Conservation (phyloP, 2,113 vertebrate species). For the Lampris incognitus region DNA sequence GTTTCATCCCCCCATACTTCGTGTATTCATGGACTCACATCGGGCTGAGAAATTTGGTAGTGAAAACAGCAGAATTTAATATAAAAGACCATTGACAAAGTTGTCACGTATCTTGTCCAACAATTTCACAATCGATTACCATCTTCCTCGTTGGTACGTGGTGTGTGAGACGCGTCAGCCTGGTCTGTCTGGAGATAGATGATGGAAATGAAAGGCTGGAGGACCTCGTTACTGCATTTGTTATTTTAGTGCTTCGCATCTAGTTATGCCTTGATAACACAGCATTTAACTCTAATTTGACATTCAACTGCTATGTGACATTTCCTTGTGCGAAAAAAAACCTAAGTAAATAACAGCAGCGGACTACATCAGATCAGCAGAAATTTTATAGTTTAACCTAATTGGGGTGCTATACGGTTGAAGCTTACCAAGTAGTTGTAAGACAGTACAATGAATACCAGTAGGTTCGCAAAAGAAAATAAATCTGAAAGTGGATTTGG, state of each 20-base stretch:
- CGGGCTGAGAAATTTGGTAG: slow-evolving; percentile 20
- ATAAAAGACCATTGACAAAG: no score
- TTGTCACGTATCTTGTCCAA: slow-evolving; percentile 14
- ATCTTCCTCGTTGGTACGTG: no score
- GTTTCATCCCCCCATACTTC: neutral
- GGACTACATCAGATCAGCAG: no score
- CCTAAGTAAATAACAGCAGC: no score
- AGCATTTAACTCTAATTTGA: neutral
- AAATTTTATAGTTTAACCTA: neutral
- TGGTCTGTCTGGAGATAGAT: neutral
- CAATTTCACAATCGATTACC: neutral
- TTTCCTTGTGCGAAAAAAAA: no score
- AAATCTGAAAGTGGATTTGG: no score
- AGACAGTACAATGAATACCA: no score
- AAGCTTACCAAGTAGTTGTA: no score
- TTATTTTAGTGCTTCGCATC: neutral
- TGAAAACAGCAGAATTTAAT: slow-evolving; percentile 9
- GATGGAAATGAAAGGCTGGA: neutral
- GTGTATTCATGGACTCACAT: slow-evolving; percentile 26
- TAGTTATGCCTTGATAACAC: neutral
- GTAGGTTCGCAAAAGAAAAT: no score
- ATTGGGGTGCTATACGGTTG: neutral
- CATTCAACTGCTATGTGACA: no score
- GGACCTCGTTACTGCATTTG: neutral
- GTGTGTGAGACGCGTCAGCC: neutral